Evolutionary conservation across 2,113 vertebrate genomes (phyloP).

Genomic region (Epinephelus moara): DNA sequence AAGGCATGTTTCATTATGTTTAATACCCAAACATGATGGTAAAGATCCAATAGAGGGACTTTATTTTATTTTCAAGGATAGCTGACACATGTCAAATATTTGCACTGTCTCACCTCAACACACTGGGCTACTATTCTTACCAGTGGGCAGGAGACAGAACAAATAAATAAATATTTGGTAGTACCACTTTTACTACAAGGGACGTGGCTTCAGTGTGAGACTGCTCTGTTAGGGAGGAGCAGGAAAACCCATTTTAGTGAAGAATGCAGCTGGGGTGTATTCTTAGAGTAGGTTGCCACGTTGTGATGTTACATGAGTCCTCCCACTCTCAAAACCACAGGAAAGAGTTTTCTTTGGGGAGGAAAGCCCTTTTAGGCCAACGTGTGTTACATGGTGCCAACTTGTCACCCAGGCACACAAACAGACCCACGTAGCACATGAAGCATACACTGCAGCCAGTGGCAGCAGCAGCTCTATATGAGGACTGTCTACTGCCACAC

Average conservation of each 20-base stretch:
- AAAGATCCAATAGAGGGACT: background rate
- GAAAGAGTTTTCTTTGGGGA: conserved; percentile 26
- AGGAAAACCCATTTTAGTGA: conserved; percentile 31
- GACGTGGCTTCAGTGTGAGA: conserved; percentile 7
- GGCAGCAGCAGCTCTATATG: background rate
- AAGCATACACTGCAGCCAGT: background rate
- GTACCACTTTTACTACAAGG: background rate
- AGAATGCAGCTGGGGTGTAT: conserved; percentile 60
- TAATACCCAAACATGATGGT: background rate
- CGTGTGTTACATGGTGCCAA: conserved; percentile 62
- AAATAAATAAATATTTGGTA: background rate
- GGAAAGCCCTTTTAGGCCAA: conserved; percentile 51
- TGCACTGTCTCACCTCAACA: background rate
- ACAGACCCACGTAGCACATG: conserved; percentile 27
- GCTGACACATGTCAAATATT: background rate
- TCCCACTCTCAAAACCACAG: conserved; percentile 72
- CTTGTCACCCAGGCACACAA: conserved; percentile 43
- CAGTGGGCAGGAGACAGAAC: background rate
- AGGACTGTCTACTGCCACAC: background rate
- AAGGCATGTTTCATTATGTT: background rate
- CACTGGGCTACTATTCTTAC: background rate
- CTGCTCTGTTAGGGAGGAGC: conserved; percentile 36
- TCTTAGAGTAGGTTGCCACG: conserved; percentile 81
- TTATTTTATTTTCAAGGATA: background rate
- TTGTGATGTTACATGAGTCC: conserved; percentile 81